Conservation (phyloP, 2,888 invertebrate species). For the Pristionchus fissidentatus region DNA sequence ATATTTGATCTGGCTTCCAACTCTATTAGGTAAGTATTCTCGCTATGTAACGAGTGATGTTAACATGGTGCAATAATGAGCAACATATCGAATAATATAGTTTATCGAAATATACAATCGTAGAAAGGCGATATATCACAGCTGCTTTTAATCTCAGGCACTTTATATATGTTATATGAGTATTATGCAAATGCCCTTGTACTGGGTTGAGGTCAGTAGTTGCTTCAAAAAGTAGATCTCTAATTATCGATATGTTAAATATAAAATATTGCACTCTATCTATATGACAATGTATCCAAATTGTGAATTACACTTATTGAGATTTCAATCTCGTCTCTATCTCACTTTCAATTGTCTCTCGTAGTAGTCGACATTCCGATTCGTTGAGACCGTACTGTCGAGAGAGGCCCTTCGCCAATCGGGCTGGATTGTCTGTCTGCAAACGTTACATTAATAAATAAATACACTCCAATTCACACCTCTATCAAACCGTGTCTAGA, state of each 20-base stretch:
- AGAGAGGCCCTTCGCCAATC: slow-evolving; percentile 57
- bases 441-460: not conserved
- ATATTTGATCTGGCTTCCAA: no score
- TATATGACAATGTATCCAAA: not conserved
- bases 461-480: no score
- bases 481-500: no score
- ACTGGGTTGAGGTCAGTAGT: not conserved
- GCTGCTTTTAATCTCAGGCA: slow-evolving; percentile 49
- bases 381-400: slow-evolving; percentile 60
- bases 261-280: no score
- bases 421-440: slow-evolving; percentile 61
- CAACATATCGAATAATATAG: no score
- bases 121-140: slow-evolving; percentile 48
- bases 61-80: not conserved
- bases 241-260: no score
- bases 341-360: slow-evolving; percentile 61
- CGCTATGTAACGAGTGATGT: not conserved
- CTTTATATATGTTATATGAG: not conserved
- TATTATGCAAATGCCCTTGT: not conserved
- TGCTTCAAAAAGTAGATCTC: not conserved
- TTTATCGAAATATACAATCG: not conserved
- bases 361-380: slow-evolving; percentile 60
- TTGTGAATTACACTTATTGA: not conserved
- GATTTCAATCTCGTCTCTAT: slow-evolving; percentile 48
- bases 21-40: not conserved